phyloP scores from a whole-genome alignment of 1,140 invertebrate species.

The Chionoecetes opilio region DNA sequence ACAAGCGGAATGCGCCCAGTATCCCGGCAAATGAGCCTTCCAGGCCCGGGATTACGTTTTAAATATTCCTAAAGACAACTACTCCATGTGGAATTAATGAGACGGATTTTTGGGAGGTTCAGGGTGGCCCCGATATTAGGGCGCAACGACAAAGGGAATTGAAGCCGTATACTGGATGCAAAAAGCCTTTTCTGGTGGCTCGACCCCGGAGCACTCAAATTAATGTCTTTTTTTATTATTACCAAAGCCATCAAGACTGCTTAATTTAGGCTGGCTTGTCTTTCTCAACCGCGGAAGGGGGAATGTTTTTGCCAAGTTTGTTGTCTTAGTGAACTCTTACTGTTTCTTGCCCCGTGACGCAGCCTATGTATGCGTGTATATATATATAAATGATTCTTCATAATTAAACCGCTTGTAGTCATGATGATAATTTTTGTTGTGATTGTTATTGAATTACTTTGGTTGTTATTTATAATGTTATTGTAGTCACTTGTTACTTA shows the following conservation, averaged over 20 bases:
- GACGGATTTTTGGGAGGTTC: constrained; percentile 63
- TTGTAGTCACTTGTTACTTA: too few species aligned
- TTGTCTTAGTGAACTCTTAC: too few species aligned
- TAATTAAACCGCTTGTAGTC: too few species aligned
- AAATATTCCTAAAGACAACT: constrained; percentile 69
- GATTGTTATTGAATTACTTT: too few species aligned
- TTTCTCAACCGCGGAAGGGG: constrained; percentile 36
- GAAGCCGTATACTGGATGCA: constrained; percentile 60
- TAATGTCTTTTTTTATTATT: constrained; percentile 73
- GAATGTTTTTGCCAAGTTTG: neutral
- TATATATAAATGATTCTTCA: too few species aligned
- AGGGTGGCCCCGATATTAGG: constrained; percentile 37
- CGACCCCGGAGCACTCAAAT: constrained; percentile 54
- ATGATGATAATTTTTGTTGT: too few species aligned
- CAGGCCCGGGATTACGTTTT: constrained; percentile 64
- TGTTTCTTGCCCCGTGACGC: too few species aligned
- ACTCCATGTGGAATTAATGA: constrained; percentile 69
- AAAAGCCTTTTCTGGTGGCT: constrained; percentile 19
- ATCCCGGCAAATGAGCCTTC: constrained; percentile 61
- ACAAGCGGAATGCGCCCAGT: constrained; percentile 61
- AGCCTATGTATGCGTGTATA: too few species aligned
- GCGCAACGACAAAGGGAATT: constrained; percentile 45
- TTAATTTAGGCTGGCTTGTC: constrained; percentile 54
- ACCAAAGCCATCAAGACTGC: constrained; percentile 64
- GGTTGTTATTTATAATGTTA: too few species aligned